Conservation (phyloP, 2,888 invertebrate genomes). For the Spisula solida region DNA sequence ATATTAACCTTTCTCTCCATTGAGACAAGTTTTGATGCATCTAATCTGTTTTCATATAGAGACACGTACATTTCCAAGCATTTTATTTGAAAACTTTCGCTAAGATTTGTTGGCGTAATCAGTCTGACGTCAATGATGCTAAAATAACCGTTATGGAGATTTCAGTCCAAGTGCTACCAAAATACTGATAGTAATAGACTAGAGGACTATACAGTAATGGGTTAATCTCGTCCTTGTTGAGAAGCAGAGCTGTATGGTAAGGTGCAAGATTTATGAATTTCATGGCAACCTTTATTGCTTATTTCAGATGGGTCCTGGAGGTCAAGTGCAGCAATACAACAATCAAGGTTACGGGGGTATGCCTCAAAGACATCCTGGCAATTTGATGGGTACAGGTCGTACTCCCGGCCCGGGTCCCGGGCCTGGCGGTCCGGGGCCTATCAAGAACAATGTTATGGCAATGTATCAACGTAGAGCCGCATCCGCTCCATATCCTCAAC, state of each 20-base stretch:
- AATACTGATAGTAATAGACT: too few species aligned
- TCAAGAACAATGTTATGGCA: constrained; percentile 73
- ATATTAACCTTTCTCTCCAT: background rate
- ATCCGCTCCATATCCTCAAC: constrained; percentile 92
- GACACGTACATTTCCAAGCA: too few species aligned
- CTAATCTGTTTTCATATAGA: too few species aligned
- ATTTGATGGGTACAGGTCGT: constrained; percentile 81
- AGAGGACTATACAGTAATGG: too few species aligned
- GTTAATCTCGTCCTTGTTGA: too few species aligned
- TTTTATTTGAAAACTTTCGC: too few species aligned
- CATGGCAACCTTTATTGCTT: background rate
- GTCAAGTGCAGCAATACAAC: constrained; percentile 82
- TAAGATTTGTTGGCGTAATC: too few species aligned
- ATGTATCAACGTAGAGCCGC: constrained; percentile 90
- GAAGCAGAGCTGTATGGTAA: too few species aligned
- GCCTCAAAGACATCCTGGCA: constrained; percentile 89
- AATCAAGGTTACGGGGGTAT: constrained; percentile 82
- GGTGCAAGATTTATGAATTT: background rate
- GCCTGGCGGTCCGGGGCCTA: constrained; percentile 74
- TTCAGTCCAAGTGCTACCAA: too few species aligned
- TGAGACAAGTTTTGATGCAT: too few species aligned
- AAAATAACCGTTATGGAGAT: too few species aligned
- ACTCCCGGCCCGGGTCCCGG: constrained; percentile 81
- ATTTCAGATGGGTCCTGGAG: constrained; percentile 78
- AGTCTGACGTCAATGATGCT: too few species aligned